Conservation (phyloP, 2,113 vertebrate genomes). For the Alces alces region DNA sequence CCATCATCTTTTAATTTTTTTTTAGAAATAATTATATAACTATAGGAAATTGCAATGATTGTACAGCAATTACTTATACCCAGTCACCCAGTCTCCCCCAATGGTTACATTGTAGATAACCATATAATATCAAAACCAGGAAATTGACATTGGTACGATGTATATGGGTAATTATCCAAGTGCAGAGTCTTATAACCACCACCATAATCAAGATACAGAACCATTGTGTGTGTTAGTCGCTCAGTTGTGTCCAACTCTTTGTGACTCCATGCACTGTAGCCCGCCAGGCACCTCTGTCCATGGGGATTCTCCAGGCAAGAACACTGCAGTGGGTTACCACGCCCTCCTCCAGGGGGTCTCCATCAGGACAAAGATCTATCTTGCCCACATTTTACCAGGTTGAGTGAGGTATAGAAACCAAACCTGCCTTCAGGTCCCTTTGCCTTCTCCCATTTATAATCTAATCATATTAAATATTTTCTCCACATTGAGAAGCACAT, state of each 20-base stretch:
- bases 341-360: background rate
- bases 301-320: background rate
- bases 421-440: background rate
- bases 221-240: background rate
- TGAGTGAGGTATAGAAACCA: background rate
- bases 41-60: background rate
- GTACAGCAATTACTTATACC: background rate
- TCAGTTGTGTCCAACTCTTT: background rate
- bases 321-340: background rate
- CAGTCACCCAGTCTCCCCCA: background rate
- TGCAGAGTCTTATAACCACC: background rate
- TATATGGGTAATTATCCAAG: background rate
- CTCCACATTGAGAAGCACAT: background rate
- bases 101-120: background rate
- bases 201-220: background rate
- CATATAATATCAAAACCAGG: background rate
- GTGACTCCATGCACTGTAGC: background rate
- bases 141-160: background rate
- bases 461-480: background rate
- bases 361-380: background rate
- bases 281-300: background rate
- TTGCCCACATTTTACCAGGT: background rate
- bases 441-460: background rate
- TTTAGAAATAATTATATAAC: background rate
- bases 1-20: background rate